Evolutionary conservation across 1,140 invertebrate species (phyloP).

Genomic region (Neoseiulus cucumeris): DNA sequence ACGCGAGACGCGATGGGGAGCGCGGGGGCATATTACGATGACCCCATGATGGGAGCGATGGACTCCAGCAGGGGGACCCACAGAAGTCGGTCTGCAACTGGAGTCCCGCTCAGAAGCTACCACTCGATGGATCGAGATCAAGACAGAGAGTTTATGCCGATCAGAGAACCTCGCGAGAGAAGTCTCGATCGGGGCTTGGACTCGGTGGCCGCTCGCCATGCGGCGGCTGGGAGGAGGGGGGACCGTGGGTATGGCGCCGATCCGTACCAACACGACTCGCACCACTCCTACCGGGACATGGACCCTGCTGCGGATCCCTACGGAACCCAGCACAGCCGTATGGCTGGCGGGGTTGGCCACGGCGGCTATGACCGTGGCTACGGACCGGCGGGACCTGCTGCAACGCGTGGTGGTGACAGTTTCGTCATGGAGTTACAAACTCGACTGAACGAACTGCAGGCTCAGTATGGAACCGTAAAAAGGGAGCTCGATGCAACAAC

Average conservation of each 20-base stretch:
- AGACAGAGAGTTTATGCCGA: slow-evolving; percentile 59
- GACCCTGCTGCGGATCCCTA: slow-evolving; percentile 23
- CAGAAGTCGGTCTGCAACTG: slow-evolving; percentile 24
- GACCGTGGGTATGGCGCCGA: slow-evolving; percentile 33
- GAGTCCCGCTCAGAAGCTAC: slow-evolving; percentile 38
- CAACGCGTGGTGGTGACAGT: slow-evolving; percentile 15
- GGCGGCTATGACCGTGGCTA: slow-evolving; percentile 11
- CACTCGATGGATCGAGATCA: slow-evolving; percentile 50
- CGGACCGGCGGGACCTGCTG: slow-evolving; percentile 9
- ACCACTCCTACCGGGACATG: slow-evolving; percentile 17
- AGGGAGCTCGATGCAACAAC: slow-evolving; percentile 90
- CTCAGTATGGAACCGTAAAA: slow-evolving; percentile 86
- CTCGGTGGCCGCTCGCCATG: slow-evolving; percentile 16
- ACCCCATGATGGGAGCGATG: slow-evolving; percentile 43
- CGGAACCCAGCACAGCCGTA: slow-evolving; percentile 10
- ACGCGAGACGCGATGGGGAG: slow-evolving; percentile 22
- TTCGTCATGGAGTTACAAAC: slow-evolving; percentile 71
- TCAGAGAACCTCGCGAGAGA: slow-evolving; percentile 38
- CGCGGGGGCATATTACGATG: slow-evolving; percentile 37
- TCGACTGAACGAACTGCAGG: slow-evolving; percentile 80
- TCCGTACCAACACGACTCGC: slow-evolving; percentile 15
- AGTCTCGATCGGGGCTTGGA: slow-evolving; percentile 23
- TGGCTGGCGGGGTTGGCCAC: neutral
- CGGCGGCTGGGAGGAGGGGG: slow-evolving; percentile 23
- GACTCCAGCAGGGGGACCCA: slow-evolving; percentile 31